Percentiles rank a stretch among this genome's conserved stretches.
Conservation (phyloP, 2,797 vertebrate species). For the Alcedo atthis region DNA sequence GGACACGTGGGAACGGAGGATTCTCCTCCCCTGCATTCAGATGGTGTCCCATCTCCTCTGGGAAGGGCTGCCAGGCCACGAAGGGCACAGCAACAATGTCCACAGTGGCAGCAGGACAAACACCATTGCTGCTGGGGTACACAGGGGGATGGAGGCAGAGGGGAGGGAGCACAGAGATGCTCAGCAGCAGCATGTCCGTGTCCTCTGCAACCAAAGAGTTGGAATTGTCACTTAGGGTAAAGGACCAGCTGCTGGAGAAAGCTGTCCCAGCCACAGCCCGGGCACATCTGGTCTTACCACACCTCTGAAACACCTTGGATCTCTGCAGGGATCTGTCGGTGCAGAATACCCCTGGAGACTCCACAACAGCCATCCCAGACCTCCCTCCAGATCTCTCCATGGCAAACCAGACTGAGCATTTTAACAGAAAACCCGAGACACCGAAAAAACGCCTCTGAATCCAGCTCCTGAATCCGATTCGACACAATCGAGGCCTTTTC, state of each 20-base stretch:
- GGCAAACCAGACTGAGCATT: neutral
- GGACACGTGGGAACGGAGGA: neutral
- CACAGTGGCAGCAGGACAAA: neutral
- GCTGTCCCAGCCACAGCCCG: neutral
- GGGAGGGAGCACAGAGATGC: neutral
- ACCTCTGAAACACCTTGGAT: rapidly evolving
- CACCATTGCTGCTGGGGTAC: rapidly evolving
- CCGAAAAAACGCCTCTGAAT: neutral
- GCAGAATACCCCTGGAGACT: rapidly evolving
- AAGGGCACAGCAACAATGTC: neutral
- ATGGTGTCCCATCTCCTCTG: rapidly evolving
- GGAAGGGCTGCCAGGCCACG: neutral
- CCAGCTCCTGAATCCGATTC: neutral
- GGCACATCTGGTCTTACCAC: neutral
- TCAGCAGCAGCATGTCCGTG: rapidly evolving
- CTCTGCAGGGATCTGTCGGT: neutral
- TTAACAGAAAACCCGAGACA: neutral
- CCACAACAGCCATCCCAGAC: neutral
- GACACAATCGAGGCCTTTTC: neutral
- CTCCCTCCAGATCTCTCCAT: rapidly evolving
- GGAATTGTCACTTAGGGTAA: rapidly evolving
- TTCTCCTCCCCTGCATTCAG: neutral
- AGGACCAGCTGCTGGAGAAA: neutral
- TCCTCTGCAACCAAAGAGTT: neutral
- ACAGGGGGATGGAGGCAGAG: neutral